These are phyloP conservation scores for Rhopalosiphum padi DNA, from an alignment of 1,140 invertebrate genomes.

Conservation along the genomic window DNA sequence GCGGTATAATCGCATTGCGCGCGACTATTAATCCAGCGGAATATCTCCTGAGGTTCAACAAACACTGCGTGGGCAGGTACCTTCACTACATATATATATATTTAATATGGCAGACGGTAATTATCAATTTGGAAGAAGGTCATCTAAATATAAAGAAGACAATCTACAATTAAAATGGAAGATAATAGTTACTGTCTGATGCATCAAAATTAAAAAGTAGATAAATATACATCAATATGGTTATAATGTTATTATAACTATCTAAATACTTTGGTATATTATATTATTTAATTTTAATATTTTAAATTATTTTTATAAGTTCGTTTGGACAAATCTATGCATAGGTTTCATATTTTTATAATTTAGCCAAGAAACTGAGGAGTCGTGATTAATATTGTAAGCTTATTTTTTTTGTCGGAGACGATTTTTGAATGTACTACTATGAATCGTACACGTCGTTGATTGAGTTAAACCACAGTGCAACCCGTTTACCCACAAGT, in stretches of 20 bases:
- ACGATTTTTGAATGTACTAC: neutral
- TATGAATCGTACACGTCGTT: neutral
- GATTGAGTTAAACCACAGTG: neutral
- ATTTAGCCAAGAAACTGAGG: neutral
- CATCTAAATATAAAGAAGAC: neutral
- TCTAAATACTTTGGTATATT: neutral
- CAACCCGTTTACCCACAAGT: neutral
- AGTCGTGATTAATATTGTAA: no score
- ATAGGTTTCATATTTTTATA: no score
- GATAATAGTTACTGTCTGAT: neutral
- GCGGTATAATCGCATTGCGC: neutral
- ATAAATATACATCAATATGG: neutral
- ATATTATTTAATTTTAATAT: neutral
- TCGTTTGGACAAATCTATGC: no score
- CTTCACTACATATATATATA: neutral
- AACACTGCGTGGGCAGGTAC: neutral
- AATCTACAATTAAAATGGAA: neutral
- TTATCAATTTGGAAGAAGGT: neutral
- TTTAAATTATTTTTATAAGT: no score
- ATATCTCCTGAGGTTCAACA: constrained; percentile 21
- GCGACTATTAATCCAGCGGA: constrained; percentile 2
- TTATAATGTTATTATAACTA: neutral
- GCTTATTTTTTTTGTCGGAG: neutral
- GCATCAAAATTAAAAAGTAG: neutral
- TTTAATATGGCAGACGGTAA: neutral